Percentiles rank a stretch among this genome's conserved stretches.
These are phyloP conservation scores for Trogon surrucura DNA, from an alignment of 2,113 vertebrate genomes.

Conservation along the genomic window DNA sequence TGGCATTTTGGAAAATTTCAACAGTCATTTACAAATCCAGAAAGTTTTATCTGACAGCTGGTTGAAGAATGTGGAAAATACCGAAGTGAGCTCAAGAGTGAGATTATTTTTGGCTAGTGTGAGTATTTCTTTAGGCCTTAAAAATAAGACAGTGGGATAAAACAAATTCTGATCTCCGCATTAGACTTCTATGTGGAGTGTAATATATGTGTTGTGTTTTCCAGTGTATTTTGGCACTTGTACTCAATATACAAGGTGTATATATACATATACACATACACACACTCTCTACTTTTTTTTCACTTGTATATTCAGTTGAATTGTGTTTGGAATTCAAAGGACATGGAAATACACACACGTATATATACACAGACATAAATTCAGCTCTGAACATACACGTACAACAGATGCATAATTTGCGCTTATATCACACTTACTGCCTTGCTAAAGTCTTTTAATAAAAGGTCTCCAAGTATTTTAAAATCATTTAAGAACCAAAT, in stretches of 20 bases:
- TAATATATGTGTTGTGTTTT: not conserved
- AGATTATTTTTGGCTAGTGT: slow-evolving; percentile 16
- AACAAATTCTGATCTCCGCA: not conserved
- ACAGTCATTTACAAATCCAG: not conserved
- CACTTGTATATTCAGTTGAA: not conserved
- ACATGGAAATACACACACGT: not conserved
- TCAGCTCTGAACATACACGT: not conserved
- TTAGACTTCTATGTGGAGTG: not conserved
- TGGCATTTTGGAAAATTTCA: not conserved
- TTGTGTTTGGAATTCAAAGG: not conserved
- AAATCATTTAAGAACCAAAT: not conserved
- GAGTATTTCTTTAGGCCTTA: slow-evolving; percentile 12
- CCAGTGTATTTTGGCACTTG: not conserved
- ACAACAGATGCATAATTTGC: not conserved
- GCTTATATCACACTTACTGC: not conserved
- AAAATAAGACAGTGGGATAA: slow-evolving; percentile 1
- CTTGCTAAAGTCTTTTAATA: not conserved
- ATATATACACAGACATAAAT: not conserved
- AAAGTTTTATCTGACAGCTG: not conserved
- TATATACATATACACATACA: not conserved
- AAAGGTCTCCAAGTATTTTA: not conserved
- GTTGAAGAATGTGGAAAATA: slow-evolving; percentile 14
- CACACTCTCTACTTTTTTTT: not conserved
- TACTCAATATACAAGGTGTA: not conserved
- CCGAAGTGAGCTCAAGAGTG: not conserved